Evolutionary conservation across 2,797 vertebrate species (phyloP), one percentile per base, ranked within the genome.

Genomic region (Spea hammondii): DNA sequence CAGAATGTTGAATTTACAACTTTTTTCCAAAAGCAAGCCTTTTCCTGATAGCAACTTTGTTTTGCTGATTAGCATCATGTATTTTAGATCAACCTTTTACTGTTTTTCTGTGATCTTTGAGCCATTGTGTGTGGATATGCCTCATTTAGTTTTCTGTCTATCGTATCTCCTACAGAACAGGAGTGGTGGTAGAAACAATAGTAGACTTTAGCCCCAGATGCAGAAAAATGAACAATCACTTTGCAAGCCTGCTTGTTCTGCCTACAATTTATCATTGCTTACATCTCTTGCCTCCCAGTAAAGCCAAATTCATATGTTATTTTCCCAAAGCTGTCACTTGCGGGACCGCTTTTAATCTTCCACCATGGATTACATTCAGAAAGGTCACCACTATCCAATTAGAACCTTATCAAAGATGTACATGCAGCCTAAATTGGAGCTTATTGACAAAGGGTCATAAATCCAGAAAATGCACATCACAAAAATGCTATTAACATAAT

Each of bases 371-470:
- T 93, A 89, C 89, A 90, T 85, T 89, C 90, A 85, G 90, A 95
- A 96, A 96, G 95, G 94, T 97, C 95, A 96, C 91, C 78, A 81
- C 89, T 87, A 93, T 93, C 94, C 94, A 96, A 97, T 97, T 96
- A 97, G 94, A 95, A 93, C 90, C 92, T 95, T 94, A 95, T 96
- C 94, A 94, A 93, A 90, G 89, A 95, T 93, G 93, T 93, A 94
- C 92, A 93, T 85, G 84, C 90, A 90, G 90, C 84, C 88, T 84
- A 70, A 85, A 89, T 91, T 88, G 89, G 84, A 0, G 59, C 89
- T 91, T 91, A 92, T 90, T 83, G 0, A 90, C 87, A 92, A 90
- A 53, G 85, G 88, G 89, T 89, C 88, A 88, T 95, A 94, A 95
- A 96, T 96, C 89, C 89, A 87, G 80, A 89, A 89, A 89, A 0